Percentiles rank a stretch among this genome's conserved stretches.
phyloP scores from a whole-genome alignment of 2,113 vertebrate species.

The Clarias batrachus region DNA sequence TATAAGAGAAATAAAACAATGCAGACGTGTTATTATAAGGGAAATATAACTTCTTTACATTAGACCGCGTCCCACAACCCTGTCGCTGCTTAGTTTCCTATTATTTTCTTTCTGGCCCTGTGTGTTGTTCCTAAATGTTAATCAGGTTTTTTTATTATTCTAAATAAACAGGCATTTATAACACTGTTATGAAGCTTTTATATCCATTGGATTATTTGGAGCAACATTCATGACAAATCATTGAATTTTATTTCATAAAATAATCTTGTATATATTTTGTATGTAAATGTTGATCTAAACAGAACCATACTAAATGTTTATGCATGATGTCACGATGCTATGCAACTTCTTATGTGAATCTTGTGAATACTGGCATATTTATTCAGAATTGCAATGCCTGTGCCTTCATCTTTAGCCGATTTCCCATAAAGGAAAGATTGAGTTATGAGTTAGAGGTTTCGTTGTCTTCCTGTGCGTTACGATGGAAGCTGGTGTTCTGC shows the following conservation, averaged over 20 bases:
- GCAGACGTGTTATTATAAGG: background rate
- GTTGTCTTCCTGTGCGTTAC: constrained; percentile 39
- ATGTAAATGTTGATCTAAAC: background rate
- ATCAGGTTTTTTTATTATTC: background rate
- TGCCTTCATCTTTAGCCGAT: background rate
- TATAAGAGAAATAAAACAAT: background rate
- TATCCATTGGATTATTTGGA: background rate
- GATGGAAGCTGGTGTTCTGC: constrained; percentile 61
- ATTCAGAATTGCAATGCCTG: background rate
- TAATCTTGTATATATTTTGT: background rate
- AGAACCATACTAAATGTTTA: background rate
- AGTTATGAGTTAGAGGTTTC: background rate
- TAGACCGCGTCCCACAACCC: background rate
- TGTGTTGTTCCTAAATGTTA: background rate
- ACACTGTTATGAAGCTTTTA: background rate
- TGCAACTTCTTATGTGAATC: background rate
- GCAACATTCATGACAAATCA: background rate
- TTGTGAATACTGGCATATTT: background rate
- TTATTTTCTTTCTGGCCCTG: background rate
- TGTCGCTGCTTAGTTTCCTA: background rate
- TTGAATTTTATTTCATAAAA: background rate
- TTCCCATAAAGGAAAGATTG: background rate
- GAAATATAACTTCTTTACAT: background rate
- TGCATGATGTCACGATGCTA: background rate
- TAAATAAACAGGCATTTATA: background rate